phyloP scores from a whole-genome alignment of 1,140 invertebrate genomes.

The Choristoneura fumiferana region DNA sequence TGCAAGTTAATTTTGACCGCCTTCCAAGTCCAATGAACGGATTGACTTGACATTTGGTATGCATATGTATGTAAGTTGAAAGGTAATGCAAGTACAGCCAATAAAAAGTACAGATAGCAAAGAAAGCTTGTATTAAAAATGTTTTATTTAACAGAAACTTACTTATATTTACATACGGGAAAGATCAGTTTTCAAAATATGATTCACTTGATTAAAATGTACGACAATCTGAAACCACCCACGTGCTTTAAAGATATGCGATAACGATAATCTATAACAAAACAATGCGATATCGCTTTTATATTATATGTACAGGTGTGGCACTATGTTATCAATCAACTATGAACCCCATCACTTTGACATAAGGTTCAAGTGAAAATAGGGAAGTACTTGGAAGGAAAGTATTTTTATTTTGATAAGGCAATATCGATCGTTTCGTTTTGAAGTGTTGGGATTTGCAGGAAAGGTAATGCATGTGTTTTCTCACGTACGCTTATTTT shows the following conservation, averaged over 20 bases:
- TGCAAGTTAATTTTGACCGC: too few species aligned
- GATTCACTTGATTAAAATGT: background rate
- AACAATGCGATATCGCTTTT: constrained; percentile 7
- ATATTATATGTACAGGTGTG: background rate
- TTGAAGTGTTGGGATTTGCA: background rate
- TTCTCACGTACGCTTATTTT: background rate
- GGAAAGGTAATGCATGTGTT: background rate
- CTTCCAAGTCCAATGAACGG: too few species aligned
- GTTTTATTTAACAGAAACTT: too few species aligned
- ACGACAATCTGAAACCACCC: constrained; percentile 5
- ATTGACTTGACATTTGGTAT: too few species aligned
- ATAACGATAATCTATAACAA: constrained; percentile 1
- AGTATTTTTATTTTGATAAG: background rate
- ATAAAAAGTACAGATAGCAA: too few species aligned
- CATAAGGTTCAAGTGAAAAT: background rate
- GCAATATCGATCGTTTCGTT: background rate
- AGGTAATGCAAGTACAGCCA: too few species aligned
- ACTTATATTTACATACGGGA: too few species aligned
- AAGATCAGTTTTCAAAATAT: too few species aligned
- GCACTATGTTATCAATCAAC: background rate
- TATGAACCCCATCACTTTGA: background rate
- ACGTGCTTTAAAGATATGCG: background rate
- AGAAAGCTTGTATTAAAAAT: too few species aligned
- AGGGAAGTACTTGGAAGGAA: background rate
- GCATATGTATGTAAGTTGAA: too few species aligned